A percentile compares a stretch with the other conserved stretches of the same genome.
These are phyloP conservation scores for Euplagia quadripunctaria DNA, from an alignment of 2,888 invertebrate genomes.

Conservation along the genomic window DNA sequence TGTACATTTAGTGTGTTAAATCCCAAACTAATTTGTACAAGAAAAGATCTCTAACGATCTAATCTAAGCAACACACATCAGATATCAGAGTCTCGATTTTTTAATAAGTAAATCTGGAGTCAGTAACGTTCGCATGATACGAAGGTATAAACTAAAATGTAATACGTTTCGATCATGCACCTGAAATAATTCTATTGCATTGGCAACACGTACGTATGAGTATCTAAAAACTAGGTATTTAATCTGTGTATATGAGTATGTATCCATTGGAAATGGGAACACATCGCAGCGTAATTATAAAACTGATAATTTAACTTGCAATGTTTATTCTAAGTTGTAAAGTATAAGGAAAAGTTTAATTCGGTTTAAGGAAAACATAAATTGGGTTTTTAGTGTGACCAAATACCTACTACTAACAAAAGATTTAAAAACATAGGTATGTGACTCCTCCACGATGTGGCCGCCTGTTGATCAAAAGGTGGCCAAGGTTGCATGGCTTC, in stretches of 20 bases:
- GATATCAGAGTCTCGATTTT: conserved; percentile 3
- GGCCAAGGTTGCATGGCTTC: too few species aligned
- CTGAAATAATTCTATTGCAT: conserved; percentile 22
- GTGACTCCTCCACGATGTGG: too few species aligned
- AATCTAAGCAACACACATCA: neutral
- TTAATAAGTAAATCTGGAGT: neutral
- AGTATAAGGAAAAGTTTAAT: neutral
- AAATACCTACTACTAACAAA: neutral
- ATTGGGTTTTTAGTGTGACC: neutral
- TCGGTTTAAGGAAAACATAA: neutral
- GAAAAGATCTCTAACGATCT: neutral
- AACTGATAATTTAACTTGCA: neutral
- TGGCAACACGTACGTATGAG: conserved; percentile 12
- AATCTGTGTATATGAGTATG: neutral
- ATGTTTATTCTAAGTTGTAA: neutral
- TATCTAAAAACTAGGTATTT: conserved; percentile 9
- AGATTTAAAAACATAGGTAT: neutral
- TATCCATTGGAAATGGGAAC: neutral
- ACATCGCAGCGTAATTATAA: neutral
- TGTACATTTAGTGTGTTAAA: too few species aligned
- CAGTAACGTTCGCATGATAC: conserved; percentile 34
- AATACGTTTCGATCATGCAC: conserved; percentile 43
- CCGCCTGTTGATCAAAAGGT: too few species aligned
- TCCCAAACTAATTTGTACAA: neutral
- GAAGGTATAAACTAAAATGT: conserved; percentile 30